A percentile compares a stretch with the other conserved stretches of the same genome.
Evolutionary conservation across 2,888 invertebrate genomes (phyloP).

Genomic region (Dermolepida albohirtum): DNA sequence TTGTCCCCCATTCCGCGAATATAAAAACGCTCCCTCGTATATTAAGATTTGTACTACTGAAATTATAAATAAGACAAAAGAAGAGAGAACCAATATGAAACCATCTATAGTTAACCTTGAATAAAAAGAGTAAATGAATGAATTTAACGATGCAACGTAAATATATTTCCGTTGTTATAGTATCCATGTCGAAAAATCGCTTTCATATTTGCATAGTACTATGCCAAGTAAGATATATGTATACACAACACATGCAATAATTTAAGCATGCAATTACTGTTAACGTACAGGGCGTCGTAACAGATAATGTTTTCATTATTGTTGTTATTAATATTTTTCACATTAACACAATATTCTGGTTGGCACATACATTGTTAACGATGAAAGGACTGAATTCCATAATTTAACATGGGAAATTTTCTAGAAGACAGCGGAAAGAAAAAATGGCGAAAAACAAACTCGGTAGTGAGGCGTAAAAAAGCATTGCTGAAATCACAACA

Average conservation of each 20-base stretch:
- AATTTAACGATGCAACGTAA: not conserved
- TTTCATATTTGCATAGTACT: too few relatives aligned
- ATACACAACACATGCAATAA: too few relatives aligned
- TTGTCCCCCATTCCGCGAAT: too few relatives aligned
- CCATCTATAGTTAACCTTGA: not conserved
- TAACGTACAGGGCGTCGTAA: not conserved
- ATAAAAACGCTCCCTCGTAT: too few relatives aligned
- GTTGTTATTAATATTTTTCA: constrained; percentile 3
- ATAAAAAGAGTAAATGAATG: not conserved
- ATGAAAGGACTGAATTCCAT: constrained; percentile 1
- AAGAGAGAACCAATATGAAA: too few relatives aligned
- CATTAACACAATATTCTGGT: constrained; percentile 5
- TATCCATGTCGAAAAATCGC: too few relatives aligned
- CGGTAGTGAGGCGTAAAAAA: not conserved
- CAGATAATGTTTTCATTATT: not conserved
- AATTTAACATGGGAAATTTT: constrained; percentile 20
- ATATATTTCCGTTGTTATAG: not conserved
- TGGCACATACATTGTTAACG: not conserved
- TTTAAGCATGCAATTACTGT: too few relatives aligned
- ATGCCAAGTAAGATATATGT: too few relatives aligned
- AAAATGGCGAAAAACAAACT: constrained; percentile 17
- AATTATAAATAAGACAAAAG: too few relatives aligned
- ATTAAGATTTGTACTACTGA: too few relatives aligned
- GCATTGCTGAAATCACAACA: constrained; percentile 13
- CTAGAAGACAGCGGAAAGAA: constrained; percentile 15